These are phyloP conservation scores for Scelioninae gen. 2 DNA, from an alignment of 2,888 invertebrate genomes.

Conservation along the genomic window DNA sequence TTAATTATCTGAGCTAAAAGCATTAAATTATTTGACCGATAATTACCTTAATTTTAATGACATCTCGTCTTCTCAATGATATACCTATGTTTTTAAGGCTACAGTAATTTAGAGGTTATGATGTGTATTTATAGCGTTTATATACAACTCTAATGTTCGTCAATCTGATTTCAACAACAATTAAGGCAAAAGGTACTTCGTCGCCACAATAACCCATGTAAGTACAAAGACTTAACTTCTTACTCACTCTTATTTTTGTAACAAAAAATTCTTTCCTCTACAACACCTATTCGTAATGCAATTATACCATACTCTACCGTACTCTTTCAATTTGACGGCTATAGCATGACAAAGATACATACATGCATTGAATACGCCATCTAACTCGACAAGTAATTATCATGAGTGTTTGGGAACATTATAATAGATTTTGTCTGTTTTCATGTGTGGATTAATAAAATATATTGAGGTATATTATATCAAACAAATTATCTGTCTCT, in stretches of 20 bases:
- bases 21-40: background rate
- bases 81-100: background rate
- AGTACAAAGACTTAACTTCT: slow-evolving; percentile 4
- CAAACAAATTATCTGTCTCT: too few relatives aligned
- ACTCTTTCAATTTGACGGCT: background rate
- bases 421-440: too few relatives aligned
- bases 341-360: background rate
- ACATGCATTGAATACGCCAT: background rate
- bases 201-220: background rate
- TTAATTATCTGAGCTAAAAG: background rate
- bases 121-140: background rate
- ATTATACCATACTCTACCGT: background rate
- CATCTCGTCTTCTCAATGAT: background rate
- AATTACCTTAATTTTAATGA: background rate
- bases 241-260: background rate
- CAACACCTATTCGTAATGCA: background rate
- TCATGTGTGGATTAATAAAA: too few relatives aligned
- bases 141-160: background rate
- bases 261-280: background rate
- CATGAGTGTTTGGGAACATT: too few relatives aligned
- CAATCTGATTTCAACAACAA: background rate
- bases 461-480: too few relatives aligned
- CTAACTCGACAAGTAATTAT: background rate
- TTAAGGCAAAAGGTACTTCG: background rate
- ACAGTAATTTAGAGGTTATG: background rate